phyloP scores from a whole-genome alignment of 2,113 vertebrate genomes.

The Pelusios castaneus region DNA sequence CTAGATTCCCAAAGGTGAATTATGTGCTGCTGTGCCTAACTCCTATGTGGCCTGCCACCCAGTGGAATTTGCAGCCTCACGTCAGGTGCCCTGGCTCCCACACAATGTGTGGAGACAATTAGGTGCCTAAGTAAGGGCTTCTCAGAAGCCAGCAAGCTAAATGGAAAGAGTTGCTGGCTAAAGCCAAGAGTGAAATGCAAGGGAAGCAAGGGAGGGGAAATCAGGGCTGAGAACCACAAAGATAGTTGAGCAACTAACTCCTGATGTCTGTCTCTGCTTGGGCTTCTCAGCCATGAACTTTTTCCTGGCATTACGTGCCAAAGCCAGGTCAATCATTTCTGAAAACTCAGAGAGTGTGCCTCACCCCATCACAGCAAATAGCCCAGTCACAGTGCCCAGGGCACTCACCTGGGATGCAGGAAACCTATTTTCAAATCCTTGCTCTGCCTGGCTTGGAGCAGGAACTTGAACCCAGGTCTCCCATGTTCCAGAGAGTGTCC shows the following conservation, averaged over 20 bases:
- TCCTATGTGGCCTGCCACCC: neutral
- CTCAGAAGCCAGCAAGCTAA: neutral
- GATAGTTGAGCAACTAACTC: neutral
- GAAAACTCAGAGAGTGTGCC: neutral
- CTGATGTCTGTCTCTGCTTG: neutral
- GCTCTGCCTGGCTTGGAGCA: neutral
- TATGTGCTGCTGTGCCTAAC: too few relatives aligned
- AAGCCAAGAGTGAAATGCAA: neutral
- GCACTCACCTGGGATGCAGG: neutral
- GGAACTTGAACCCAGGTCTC: neutral
- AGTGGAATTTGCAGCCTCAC: neutral
- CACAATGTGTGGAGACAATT: neutral
- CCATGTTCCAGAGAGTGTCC: neutral
- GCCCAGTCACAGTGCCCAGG: neutral
- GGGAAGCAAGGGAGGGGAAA: neutral
- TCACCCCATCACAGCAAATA: neutral
- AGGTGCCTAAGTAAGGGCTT: neutral
- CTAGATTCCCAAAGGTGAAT: neutral
- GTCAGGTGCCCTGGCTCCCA: neutral
- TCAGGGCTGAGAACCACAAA: neutral
- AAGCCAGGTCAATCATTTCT: neutral
- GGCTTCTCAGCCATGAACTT: neutral
- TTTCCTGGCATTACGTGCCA: neutral
- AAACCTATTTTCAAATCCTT: neutral
- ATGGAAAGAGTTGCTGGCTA: neutral